A percentile compares a stretch with the other conserved stretches of the same genome.
Conservation (phyloP, 2,888 invertebrate species). For the Julus scandinavius region DNA sequence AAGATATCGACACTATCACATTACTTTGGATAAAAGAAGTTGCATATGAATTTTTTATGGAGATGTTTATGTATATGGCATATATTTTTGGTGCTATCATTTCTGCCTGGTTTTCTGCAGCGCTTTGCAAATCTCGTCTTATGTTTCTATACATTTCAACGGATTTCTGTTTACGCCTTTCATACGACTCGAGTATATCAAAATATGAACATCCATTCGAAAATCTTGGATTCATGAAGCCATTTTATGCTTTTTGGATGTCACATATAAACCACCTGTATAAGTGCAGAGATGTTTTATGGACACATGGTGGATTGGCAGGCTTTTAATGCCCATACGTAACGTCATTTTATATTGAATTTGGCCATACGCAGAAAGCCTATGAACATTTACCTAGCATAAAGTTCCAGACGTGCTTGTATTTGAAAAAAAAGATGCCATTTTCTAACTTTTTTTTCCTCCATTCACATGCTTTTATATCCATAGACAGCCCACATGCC, state of each 20-base stretch:
- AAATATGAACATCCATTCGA: background rate
- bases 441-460: background rate
- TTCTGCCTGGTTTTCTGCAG: background rate
- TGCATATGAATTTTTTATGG: background rate
- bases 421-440: background rate
- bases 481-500: background rate
- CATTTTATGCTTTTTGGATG: constrained; percentile 11
- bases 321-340: constrained; percentile 11
- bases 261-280: constrained; percentile 10
- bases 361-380: constrained; percentile 3
- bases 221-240: constrained; percentile 13
- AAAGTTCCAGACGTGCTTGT: constrained; percentile 18
- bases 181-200: background rate
- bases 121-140: no score
- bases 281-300: constrained; percentile 10
- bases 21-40: background rate
- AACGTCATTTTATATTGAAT: constrained; percentile 18
- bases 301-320: constrained; percentile 3
- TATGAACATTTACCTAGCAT: constrained; percentile 3
- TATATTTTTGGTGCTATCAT: background rate
- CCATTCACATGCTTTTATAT: constrained; percentile 3
- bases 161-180: constrained; percentile 11
- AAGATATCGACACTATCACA: background rate
- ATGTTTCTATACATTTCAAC: background rate
- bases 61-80: background rate